Evolutionary conservation across 2,113 vertebrate species (phyloP).

Genomic region (Scytalopus superciliaris): DNA sequence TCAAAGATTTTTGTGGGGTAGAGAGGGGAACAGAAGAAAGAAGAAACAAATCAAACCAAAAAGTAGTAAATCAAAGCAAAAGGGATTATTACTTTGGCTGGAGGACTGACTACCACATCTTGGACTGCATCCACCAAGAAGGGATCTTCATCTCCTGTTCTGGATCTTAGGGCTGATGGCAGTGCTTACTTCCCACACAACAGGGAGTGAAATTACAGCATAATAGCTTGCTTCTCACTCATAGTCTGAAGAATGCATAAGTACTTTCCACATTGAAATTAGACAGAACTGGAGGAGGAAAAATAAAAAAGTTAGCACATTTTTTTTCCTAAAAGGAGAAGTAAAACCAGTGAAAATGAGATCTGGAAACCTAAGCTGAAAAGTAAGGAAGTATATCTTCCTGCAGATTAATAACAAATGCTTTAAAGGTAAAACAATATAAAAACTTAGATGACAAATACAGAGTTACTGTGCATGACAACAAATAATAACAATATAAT

Average conservation of each 20-base stretch:
- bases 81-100: not conserved
- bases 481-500: not conserved
- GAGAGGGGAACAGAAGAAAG: not conserved
- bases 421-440: not conserved
- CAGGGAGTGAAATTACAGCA: not conserved
- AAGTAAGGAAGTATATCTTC: constrained; percentile 39
- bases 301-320: not conserved
- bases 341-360: constrained; percentile 59
- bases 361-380: constrained; percentile 38
- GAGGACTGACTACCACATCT: not conserved
- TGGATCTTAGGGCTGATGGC: not conserved
- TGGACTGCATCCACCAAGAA: not conserved
- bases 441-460: not conserved
- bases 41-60: not conserved
- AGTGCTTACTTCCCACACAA: constrained; percentile 17
- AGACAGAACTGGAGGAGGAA: not conserved
- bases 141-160: not conserved
- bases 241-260: not conserved
- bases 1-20: not conserved
- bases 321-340: constrained; percentile 59
- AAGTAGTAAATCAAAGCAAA: not conserved
- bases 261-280: not conserved
- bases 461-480: not conserved
- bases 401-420: constrained; percentile 9
- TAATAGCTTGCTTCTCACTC: constrained; percentile 6